phyloP scores from a whole-genome alignment of 2,797 vertebrate species.

The Cetoscarus ocellatus region DNA sequence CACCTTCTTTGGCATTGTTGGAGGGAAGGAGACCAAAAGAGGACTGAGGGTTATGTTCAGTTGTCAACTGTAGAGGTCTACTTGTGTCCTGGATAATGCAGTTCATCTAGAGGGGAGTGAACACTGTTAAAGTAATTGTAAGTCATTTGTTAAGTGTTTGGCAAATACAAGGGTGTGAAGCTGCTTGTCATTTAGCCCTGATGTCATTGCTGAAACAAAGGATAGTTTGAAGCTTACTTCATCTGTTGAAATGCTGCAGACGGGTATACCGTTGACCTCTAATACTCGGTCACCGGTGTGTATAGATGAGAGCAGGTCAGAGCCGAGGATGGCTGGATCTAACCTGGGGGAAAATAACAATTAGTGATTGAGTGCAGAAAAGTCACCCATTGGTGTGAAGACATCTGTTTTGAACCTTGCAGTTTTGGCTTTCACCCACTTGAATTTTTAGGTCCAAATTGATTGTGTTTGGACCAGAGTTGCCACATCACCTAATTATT shows the following conservation, averaged over 20 bases:
- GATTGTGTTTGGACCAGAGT: too few relatives aligned
- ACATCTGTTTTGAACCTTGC: too few relatives aligned
- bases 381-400: background rate
- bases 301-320: constrained; percentile 91
- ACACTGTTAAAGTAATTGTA: too few relatives aligned
- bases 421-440: too few relatives aligned
- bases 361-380: background rate
- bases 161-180: background rate
- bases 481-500: too few relatives aligned
- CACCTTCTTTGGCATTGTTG: constrained; percentile 26
- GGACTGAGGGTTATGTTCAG: constrained; percentile 90
- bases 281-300: constrained; percentile 92
- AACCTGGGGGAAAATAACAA: constrained; percentile 81
- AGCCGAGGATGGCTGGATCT: constrained; percentile 86
- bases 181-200: background rate
- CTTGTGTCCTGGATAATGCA: constrained; percentile 91
- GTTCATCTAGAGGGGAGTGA: constrained; percentile 84
- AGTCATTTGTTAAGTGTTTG: constrained; percentile 2
- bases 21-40: constrained; percentile 51
- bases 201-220: background rate
- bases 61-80: constrained; percentile 92
- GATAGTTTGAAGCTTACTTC: constrained; percentile 82
- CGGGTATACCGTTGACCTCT: constrained; percentile 94
- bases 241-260: constrained; percentile 88
- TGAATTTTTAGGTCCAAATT: too few relatives aligned